A percentile compares a stretch with the other conserved stretches of the same genome.
These are phyloP conservation scores for Drosophila bipectinata DNA, from an alignment of 1,140 invertebrate species.

Conservation along the genomic window DNA sequence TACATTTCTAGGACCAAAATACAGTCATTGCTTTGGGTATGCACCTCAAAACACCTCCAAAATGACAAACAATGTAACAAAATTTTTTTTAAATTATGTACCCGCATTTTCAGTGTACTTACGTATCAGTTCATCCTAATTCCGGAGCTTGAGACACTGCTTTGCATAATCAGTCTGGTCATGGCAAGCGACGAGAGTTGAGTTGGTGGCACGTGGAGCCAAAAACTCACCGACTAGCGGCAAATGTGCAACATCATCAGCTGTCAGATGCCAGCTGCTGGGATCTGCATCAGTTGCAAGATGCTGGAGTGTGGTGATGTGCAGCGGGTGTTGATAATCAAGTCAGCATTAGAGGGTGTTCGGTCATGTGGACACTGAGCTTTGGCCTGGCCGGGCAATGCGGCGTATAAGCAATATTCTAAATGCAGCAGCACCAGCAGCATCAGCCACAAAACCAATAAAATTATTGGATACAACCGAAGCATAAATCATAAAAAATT, in stretches of 20 bases:
- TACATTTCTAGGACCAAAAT: too few relatives aligned
- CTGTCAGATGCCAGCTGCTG: conserved; percentile 64
- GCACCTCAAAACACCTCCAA: too few relatives aligned
- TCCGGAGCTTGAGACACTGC: conserved; percentile 1
- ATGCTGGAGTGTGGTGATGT: conserved; percentile 55
- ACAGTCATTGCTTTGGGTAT: too few relatives aligned
- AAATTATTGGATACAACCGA: conserved; percentile 42
- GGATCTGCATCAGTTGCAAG: conserved; percentile 31
- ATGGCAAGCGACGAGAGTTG: conserved; percentile 16
- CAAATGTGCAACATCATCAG: conserved; percentile 69
- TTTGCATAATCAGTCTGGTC: conserved; percentile 40
- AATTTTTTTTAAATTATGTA: not conserved
- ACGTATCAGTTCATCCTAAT: conserved; percentile 2
- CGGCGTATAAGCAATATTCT: conserved; percentile 68
- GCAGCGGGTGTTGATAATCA: conserved; percentile 74
- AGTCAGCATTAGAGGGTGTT: conserved; percentile 62
- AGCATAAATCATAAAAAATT: conserved; percentile 47
- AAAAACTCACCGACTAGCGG: conserved; percentile 26
- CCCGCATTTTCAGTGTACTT: not conserved
- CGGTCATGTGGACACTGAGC: conserved; percentile 58
- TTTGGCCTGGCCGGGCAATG: conserved; percentile 42
- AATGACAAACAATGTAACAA: too few relatives aligned
- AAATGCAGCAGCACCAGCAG: conserved; percentile 5
- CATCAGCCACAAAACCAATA: conserved; percentile 58
- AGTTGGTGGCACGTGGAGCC: conserved; percentile 1